phyloP scores from a whole-genome alignment of 2,113 vertebrate genomes.

The Peucedramus taeniatus region DNA sequence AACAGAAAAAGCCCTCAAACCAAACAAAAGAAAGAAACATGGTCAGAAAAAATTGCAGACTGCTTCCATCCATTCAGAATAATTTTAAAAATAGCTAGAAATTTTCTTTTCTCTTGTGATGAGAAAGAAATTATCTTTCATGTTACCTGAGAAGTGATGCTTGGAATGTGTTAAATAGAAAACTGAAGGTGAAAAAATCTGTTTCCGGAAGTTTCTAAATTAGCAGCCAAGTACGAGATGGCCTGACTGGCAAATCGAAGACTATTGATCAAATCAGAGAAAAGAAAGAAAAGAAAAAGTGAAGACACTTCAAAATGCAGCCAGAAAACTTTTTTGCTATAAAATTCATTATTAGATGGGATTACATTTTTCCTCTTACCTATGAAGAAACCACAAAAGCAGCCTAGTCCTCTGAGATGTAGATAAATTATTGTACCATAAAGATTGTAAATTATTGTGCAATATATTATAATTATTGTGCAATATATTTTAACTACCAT shows the following conservation, averaged over 20 bases:
- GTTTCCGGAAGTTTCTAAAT: background rate
- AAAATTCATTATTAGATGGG: background rate
- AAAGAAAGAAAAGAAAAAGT: background rate
- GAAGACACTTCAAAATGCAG: background rate
- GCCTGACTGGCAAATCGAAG: background rate
- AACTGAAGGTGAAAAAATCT: background rate
- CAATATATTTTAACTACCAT: background rate
- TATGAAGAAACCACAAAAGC: background rate
- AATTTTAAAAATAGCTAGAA: background rate
- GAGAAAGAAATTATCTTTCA: background rate
- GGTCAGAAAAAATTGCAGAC: background rate
- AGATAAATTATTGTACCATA: background rate
- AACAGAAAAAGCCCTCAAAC: rapidly evolving
- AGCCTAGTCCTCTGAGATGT: background rate
- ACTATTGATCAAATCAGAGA: background rate
- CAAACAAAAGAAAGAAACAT: background rate
- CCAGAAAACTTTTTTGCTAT: background rate
- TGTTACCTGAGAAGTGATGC: background rate
- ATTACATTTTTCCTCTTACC: background rate
- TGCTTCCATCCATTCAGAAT: background rate
- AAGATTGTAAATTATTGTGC: background rate
- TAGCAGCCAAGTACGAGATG: background rate
- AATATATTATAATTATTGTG: background rate
- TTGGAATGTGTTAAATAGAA: background rate
- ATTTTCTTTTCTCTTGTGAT: background rate